Evolutionary conservation across 2,113 vertebrate genomes (phyloP).

Genomic region (Grammomys surdaster): DNA sequence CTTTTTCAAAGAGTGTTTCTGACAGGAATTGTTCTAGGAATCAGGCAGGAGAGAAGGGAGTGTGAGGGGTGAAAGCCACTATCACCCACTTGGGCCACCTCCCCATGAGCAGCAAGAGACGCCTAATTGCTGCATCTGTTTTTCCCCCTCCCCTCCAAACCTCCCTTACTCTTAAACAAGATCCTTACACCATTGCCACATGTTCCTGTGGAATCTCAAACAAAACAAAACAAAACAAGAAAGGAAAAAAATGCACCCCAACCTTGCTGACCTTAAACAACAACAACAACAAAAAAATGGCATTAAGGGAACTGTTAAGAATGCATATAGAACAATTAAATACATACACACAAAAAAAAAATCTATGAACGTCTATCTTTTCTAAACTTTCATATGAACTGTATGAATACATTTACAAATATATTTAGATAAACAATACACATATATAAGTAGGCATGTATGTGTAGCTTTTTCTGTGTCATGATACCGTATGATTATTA

Average conservation of each 20-base stretch:
- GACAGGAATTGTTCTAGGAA: conserved; percentile 97
- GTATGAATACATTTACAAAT: conserved; percentile 68
- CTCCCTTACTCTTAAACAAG: conserved; percentile 92
- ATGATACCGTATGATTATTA: conserved; percentile 15
- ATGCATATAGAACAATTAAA: conserved; percentile 76
- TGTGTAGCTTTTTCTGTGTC: conserved; percentile 41
- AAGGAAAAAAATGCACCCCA: conserved; percentile 82
- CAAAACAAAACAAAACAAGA: conserved; percentile 87
- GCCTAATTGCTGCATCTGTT: conserved; percentile 94
- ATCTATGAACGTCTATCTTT: conserved; percentile 68
- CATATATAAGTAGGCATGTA: conserved; percentile 14
- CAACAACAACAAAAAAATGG: conserved; percentile 77
- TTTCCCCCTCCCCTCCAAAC: conserved; percentile 74
- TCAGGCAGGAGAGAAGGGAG: conserved; percentile 95
- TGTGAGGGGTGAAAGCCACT: conserved; percentile 96
- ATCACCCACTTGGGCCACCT: conserved; percentile 96
- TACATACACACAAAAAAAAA: conserved; percentile 50
- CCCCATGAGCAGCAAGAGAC: conserved; percentile 93
- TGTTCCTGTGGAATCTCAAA: conserved; percentile 92
- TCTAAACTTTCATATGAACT: conserved; percentile 49
- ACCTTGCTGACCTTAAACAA: conserved; percentile 86
- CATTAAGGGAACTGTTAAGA: conserved; percentile 85
- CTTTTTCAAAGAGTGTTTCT: conserved; percentile 97
- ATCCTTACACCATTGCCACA: conserved; percentile 91
- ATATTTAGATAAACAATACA: conserved; percentile 64